These are phyloP conservation scores for Labeo catla DNA, from an alignment of 2,113 vertebrate genomes.

Conservation along the genomic window DNA sequence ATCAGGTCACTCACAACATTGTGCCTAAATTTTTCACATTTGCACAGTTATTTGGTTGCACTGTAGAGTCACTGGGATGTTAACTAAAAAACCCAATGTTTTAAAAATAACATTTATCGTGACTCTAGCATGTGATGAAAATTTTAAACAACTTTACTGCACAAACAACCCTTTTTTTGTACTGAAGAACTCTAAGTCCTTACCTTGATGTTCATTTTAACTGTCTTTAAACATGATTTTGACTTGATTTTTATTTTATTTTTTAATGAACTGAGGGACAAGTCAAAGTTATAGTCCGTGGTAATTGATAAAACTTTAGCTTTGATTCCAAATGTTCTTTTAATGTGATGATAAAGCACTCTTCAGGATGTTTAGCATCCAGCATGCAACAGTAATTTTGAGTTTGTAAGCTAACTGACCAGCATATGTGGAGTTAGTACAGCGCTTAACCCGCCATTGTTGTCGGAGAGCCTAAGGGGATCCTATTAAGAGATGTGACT, in stretches of 20 bases:
- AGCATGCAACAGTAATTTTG: neutral
- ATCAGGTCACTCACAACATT: neutral
- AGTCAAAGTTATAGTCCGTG: neutral
- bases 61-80: neutral
- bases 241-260: neutral
- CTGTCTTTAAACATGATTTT: neutral
- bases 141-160: neutral
- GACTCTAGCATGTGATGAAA: too few species aligned
- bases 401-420: constrained; percentile 26
- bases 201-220: neutral
- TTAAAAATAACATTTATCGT: too few species aligned
- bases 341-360: constrained; percentile 16
- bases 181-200: neutral
- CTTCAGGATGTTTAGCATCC: neutral
- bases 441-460: neutral
- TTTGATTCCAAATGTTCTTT: neutral
- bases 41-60: neutral
- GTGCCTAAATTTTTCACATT: neutral
- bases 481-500: constrained; percentile 57
- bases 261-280: neutral
- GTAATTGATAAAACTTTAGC: neutral
- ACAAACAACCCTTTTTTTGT: neutral
- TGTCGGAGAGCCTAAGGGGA: constrained; percentile 42
- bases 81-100: too few species aligned
- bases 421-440: neutral